phyloP scores from a whole-genome alignment of 2,113 vertebrate genomes.

The Passerina amoena region DNA sequence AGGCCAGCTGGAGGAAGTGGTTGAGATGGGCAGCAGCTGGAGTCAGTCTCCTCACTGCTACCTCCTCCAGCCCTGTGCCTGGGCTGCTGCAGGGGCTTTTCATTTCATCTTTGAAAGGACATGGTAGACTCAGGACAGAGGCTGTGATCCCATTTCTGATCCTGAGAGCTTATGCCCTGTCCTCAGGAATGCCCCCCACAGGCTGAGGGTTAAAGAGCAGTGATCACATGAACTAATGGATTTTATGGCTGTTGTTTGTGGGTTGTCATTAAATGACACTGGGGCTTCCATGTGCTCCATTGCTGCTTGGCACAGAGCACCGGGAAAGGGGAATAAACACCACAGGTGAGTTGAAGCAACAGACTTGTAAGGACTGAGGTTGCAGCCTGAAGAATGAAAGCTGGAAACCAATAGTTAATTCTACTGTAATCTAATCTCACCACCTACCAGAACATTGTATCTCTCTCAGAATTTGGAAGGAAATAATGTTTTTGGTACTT shows the following conservation, averaged over 20 bases:
- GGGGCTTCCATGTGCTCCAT: neutral
- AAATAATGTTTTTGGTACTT: slow-evolving; percentile 31
- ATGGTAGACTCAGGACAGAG: neutral
- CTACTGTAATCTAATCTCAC: slow-evolving; percentile 15
- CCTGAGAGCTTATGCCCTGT: neutral
- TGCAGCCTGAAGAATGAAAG: neutral
- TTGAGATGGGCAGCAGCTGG: neutral
- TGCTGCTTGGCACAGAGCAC: neutral
- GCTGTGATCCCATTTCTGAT: neutral
- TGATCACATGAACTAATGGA: neutral
- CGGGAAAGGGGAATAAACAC: neutral
- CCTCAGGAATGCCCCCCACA: neutral
- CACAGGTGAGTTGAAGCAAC: neutral
- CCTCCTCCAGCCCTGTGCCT: fast-evolving
- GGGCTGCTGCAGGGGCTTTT: neutral
- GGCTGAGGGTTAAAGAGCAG: neutral
- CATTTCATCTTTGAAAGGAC: fast-evolving
- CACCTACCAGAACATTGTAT: neutral
- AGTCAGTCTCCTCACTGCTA: fast-evolving
- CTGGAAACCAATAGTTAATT: neutral
- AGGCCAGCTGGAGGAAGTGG: neutral
- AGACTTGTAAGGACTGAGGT: neutral
- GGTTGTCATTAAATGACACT: neutral
- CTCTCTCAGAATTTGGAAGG: slow-evolving; percentile 1
- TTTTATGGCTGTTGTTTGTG: neutral